These are phyloP conservation scores for Ariopsis seemanni DNA, from an alignment of 2,113 vertebrate species.

Conservation along the genomic window DNA sequence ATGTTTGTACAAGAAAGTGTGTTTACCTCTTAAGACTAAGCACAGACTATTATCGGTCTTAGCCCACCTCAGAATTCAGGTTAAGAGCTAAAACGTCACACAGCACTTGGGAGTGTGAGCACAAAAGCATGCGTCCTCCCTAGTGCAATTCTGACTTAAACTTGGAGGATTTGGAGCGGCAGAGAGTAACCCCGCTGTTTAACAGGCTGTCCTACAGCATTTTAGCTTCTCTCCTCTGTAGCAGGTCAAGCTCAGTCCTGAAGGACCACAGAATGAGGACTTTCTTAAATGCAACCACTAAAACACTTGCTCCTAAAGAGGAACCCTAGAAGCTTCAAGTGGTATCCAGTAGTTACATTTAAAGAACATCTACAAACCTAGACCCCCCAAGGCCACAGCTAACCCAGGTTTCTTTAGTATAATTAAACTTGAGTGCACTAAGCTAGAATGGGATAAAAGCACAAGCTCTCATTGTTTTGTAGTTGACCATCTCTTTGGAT, in stretches of 20 bases:
- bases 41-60: constrained; percentile 75
- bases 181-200: constrained; percentile 81
- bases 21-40: constrained; percentile 47
- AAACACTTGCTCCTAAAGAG: background rate
- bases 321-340: background rate
- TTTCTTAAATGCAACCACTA: background rate
- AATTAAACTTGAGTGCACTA: background rate
- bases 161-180: constrained; percentile 57
- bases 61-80: constrained; percentile 75
- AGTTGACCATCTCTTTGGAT: background rate
- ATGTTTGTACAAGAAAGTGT: constrained; percentile 4
- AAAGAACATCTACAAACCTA: background rate
- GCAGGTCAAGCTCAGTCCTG: constrained; percentile 2
- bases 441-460: background rate
- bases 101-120: constrained; percentile 60
- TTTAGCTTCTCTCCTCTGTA: constrained; percentile 33
- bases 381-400: background rate
- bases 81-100: constrained; percentile 83
- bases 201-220: constrained; percentile 67
- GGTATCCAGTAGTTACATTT: background rate
- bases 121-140: constrained; percentile 18
- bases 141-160: constrained; percentile 67
- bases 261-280: background rate
- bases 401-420: background rate
- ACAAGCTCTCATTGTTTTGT: constrained; percentile 5